Conservation (phyloP, 2,797 vertebrate genomes). For the Natrix natrix region DNA sequence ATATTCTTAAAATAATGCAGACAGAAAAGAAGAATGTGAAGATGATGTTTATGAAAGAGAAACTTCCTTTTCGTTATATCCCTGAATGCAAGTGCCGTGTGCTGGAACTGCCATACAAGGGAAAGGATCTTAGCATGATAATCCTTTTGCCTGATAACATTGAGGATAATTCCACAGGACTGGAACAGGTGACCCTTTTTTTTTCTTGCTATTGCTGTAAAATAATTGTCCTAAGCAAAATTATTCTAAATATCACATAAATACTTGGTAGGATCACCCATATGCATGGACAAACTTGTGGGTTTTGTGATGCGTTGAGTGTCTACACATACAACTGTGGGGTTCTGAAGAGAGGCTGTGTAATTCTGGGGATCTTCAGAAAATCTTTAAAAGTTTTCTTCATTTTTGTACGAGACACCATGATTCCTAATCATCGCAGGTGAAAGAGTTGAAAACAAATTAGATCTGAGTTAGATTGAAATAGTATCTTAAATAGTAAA, state of each 20-base stretch:
- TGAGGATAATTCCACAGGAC: slow-evolving; percentile 75
- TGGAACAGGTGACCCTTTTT: slow-evolving; percentile 72
- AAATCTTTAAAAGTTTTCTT: too few species aligned
- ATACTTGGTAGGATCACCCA: too few species aligned
- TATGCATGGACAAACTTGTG: too few species aligned
- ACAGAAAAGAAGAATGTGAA: slow-evolving; percentile 65
- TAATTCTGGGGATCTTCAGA: too few species aligned
- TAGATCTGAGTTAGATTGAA: not conserved
- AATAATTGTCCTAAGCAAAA: not conserved
- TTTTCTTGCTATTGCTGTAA: not conserved
- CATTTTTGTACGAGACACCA: too few species aligned
- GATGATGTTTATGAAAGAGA: slow-evolving; percentile 82
- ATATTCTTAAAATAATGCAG: not conserved
- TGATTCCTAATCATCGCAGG: too few species aligned
- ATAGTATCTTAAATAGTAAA: not conserved
- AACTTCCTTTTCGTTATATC: slow-evolving; percentile 73
- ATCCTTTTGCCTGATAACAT: slow-evolving; percentile 80
- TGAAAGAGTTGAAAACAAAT: not conserved
- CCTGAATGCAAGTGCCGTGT: slow-evolving; percentile 73
- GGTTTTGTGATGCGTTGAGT: too few species aligned
- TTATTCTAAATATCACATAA: too few species aligned
- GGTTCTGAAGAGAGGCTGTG: not conserved
- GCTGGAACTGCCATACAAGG: slow-evolving; percentile 83
- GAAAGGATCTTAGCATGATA: slow-evolving; percentile 82
- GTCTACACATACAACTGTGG: not conserved